Evolutionary conservation across 2,888 invertebrate genomes (phyloP), one percentile per base, ranked within the genome.

Genomic region (Cloeon dipterum): DNA sequence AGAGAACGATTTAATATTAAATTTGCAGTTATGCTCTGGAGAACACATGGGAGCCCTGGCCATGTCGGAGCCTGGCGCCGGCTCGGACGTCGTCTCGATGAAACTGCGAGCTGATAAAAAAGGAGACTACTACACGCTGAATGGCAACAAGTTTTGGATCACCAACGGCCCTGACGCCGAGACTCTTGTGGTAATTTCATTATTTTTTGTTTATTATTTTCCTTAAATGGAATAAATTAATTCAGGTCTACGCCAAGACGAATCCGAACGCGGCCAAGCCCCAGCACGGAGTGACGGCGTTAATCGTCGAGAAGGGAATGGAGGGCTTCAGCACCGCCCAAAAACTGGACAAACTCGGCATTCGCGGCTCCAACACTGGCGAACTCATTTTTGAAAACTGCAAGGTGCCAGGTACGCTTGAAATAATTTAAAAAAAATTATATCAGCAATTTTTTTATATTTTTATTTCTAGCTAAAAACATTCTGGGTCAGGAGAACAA

Each of bases 101-200:
- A 88, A 81, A 53, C 54, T 85, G 14, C 70, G 64, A 35, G 98
- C 96, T 0, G 85, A 85, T 41, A 82, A 78, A 49, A 71, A 81
- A 47, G 85, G 79, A 0, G 89, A 93, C 51, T 68, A 82, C 53
- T 99, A 89, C 52, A 56, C 96, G 1, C 60, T 98, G 2, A 98
- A 98, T 55, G 98, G 98, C 4, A 83, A 66, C 47, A 99, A 98
- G 57, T 96, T 96, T 58, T 99, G 98, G 98, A 99, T 98, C 42
- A 99, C 98, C 0, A 98, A 99, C 55, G 96, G 85, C 5, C 79
- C 91, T 1, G 85, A 91, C 57, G 96, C 98, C 18, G 93, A 99
- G 54, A 77, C 85, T 13, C 57, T 94, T 43, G 74, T 99, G 47
- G 93, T 74, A 54, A 57, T n/a, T n/a, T n/a, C n/a, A n/a, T n/a